Conservation (phyloP, 2,113 vertebrate species). For the Budorcas taxicolor region DNA sequence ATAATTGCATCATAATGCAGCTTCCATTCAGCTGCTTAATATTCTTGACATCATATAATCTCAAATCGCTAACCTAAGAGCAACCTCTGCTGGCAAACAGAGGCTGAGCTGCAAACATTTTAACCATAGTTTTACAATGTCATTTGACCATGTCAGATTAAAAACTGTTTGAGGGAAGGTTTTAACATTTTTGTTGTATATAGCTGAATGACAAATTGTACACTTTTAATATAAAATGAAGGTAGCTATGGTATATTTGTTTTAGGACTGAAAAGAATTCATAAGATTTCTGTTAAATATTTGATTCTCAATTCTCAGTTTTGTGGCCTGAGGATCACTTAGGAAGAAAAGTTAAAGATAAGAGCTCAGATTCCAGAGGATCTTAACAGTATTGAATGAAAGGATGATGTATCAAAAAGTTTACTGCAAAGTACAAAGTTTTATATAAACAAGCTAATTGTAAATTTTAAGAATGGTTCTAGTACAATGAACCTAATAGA, state of each 20-base stretch:
- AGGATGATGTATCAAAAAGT: not conserved
- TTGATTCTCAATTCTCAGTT: not conserved
- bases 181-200: not conserved
- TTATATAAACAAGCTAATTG: not conserved
- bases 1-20: not conserved
- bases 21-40: constrained; percentile 23
- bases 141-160: not conserved
- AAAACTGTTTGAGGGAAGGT: not conserved
- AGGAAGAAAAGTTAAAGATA: not conserved
- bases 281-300: not conserved
- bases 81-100: constrained; percentile 66
- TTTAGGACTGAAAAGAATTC: not conserved
- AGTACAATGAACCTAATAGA: not conserved
- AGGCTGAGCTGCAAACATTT: constrained; percentile 20
- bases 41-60: constrained; percentile 1
- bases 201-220: not conserved
- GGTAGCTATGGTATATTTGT: not conserved
- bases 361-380: not conserved
- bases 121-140: not conserved
- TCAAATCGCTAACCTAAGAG: constrained; percentile 55
- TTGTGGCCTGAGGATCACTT: not conserved
- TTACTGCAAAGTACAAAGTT: not conserved
- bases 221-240: not conserved
- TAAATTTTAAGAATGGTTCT: not conserved
- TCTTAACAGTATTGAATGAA: not conserved